Percentiles rank a stretch among this genome's conserved stretches.
Conservation (phyloP, 2,797 vertebrate genomes). For the Atherinosoma microstoma region DNA sequence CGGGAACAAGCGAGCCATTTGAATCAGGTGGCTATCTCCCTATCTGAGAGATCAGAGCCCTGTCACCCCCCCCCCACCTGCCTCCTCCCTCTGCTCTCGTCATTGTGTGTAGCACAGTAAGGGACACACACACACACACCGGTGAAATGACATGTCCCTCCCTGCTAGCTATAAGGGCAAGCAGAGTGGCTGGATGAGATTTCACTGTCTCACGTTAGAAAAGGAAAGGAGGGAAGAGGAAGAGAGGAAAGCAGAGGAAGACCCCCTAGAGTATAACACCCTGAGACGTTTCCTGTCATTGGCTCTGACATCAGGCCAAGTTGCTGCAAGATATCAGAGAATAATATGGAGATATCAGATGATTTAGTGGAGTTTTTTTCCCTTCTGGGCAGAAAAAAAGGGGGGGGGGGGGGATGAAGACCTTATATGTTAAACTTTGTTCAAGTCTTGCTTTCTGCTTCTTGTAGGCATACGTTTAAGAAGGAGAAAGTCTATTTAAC, state of each 20-base stretch:
- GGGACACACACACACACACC: slow-evolving; percentile 59
- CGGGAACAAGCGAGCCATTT: slow-evolving; percentile 92
- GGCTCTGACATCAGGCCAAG: slow-evolving; percentile 2
- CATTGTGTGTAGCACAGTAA: slow-evolving; percentile 79
- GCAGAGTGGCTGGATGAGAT: slow-evolving; percentile 85
- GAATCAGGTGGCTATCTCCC: slow-evolving; percentile 91
- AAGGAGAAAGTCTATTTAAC: background rate
- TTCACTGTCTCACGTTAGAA: slow-evolving; percentile 83
- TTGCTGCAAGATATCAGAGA: background rate
- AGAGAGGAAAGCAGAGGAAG: slow-evolving; percentile 40
- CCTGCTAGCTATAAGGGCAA: slow-evolving; percentile 71
- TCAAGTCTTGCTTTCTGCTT: background rate
- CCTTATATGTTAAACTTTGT: background rate
- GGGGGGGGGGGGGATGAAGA: background rate
- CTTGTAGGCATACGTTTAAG: background rate
- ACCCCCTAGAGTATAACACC: slow-evolving; percentile 69
- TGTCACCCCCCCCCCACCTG: slow-evolving; percentile 67
- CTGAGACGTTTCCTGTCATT: slow-evolving; percentile 44
- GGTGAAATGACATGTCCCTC: slow-evolving; percentile 89
- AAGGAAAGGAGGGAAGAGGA: slow-evolving; percentile 37
- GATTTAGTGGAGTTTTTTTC: background rate
- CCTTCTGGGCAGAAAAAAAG: background rate
- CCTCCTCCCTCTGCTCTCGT: slow-evolving; percentile 72
- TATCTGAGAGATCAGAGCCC: slow-evolving; percentile 91
- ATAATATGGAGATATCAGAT: background rate